These are phyloP conservation scores for Alitta virens DNA, from an alignment of 2,888 invertebrate species.

Conservation along the genomic window DNA sequence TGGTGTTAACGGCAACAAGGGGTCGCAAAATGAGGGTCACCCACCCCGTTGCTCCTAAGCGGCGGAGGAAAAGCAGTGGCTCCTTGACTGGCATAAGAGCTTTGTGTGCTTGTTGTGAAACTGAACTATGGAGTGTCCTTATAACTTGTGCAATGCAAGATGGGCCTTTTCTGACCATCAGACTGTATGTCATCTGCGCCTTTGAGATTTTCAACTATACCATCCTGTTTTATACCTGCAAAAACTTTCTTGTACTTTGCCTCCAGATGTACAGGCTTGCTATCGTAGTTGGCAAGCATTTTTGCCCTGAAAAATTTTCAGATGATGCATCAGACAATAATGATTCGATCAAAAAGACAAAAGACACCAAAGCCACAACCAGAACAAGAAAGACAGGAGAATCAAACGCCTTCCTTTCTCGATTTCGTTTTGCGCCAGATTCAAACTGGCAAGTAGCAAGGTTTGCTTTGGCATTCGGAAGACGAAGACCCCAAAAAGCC, in stretches of 20 bases:
- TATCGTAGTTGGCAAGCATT: not conserved
- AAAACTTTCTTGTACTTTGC: conserved; percentile 39
- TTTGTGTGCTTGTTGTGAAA: conserved; percentile 26
- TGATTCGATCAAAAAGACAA: no score
- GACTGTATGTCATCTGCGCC: conserved; percentile 41
- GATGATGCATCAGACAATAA: no score
- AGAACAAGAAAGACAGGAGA: no score
- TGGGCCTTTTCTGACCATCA: conserved; percentile 56
- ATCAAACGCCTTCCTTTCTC: no score
- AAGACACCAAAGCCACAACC: no score
- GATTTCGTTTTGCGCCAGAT: no score
- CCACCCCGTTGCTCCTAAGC: not conserved
- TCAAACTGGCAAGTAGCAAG: no score
- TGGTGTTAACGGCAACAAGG: conserved; percentile 51
- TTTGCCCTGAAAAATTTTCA: no score
- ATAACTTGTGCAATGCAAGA: conserved; percentile 58
- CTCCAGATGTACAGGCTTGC: conserved; percentile 40
- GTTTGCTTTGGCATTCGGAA: no score
- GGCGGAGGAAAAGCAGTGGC: conserved; percentile 4
- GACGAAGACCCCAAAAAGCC: no score
- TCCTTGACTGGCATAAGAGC: not conserved
- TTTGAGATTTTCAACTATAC: conserved; percentile 45
- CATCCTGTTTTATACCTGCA: conserved; percentile 50
- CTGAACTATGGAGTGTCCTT: conserved; percentile 58
- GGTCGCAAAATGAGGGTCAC: conserved; percentile 34